Conservation (phyloP, 2,797 vertebrate genomes). For the Chloroceryle inda region DNA sequence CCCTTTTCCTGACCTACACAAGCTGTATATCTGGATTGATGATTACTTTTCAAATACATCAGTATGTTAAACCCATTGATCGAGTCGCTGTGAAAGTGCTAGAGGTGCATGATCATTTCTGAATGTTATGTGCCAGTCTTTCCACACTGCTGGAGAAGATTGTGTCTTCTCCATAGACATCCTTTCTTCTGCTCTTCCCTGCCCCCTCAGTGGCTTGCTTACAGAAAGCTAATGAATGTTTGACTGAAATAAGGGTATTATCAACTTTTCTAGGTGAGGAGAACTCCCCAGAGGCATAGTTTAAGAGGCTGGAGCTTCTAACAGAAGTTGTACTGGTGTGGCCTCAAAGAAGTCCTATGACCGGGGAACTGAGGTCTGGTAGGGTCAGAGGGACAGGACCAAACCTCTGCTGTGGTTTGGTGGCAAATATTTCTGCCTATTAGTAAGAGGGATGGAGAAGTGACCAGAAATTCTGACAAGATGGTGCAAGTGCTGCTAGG, state of each 20-base stretch:
- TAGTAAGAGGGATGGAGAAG: background rate
- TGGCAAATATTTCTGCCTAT: background rate
- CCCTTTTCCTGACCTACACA: background rate
- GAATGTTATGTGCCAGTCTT: slow-evolving; percentile 1
- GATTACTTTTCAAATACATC: background rate
- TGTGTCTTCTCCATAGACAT: background rate
- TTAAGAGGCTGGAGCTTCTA: background rate
- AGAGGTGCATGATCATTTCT: slow-evolving; percentile 10
- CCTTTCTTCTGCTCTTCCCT: background rate
- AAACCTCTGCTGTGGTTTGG: background rate
- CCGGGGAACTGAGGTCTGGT: background rate
- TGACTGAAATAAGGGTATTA: background rate
- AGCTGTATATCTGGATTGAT: background rate
- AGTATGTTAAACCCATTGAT: background rate
- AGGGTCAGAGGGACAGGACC: background rate
- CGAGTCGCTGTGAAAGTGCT: background rate
- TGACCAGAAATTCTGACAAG: background rate
- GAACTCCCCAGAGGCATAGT: background rate
- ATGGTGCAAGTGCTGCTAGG: background rate
- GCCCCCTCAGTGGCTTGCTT: background rate
- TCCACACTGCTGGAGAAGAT: background rate
- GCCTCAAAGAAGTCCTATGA: background rate
- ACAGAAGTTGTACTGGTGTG: background rate
- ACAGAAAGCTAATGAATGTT: background rate
- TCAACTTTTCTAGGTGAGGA: background rate